Evolutionary conservation across 2,113 vertebrate genomes (phyloP).

Genomic region (Ibidorhyncha struthersii): DNA sequence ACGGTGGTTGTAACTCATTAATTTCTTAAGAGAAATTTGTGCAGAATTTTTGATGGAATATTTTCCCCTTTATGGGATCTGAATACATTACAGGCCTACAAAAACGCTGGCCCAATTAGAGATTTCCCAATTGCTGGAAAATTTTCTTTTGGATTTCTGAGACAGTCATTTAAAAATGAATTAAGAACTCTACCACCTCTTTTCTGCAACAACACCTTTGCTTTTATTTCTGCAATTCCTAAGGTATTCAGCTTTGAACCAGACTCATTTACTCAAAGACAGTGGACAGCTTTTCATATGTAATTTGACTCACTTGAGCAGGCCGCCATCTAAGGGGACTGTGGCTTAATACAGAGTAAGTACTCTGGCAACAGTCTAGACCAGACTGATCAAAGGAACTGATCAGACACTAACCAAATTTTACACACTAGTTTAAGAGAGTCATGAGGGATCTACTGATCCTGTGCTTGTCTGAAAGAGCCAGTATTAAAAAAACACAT

Average conservation of each 20-base stretch:
- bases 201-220: neutral
- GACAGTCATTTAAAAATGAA: neutral
- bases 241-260: neutral
- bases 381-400: constrained; percentile 9
- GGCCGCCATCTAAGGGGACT: neutral
- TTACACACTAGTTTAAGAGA: neutral
- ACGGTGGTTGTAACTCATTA: neutral
- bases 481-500: neutral
- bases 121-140: neutral
- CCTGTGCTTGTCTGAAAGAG: neutral
- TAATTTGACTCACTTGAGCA: neutral
- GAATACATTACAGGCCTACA: neutral
- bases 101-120: neutral
- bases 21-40: neutral
- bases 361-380: neutral
- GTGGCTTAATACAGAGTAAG: neutral
- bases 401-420: constrained; percentile 14
- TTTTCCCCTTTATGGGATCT: neutral
- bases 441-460: neutral
- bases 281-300: neutral
- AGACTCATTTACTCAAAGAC: neutral
- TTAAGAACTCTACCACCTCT: neutral
- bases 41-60: neutral
- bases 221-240: neutral
- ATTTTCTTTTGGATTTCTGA: neutral